Conservation (phyloP, 1,140 invertebrate genomes). For the Neodiprion lecontei region DNA sequence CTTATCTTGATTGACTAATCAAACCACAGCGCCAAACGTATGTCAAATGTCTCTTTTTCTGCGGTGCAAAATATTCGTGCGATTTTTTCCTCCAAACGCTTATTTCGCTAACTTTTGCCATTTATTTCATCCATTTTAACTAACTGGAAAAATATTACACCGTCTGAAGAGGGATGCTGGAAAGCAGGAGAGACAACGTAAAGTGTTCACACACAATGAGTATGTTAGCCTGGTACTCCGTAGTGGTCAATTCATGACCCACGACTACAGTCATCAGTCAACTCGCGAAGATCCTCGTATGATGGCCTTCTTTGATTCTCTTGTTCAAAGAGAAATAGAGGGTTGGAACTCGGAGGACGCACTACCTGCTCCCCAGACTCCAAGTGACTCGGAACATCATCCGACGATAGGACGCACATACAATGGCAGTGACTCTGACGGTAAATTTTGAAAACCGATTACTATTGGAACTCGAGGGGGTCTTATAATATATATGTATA, state of each 20-base stretch:
- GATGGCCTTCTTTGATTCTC: constrained; percentile 96
- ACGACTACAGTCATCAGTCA: constrained; percentile 83
- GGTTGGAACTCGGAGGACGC: constrained; percentile 65
- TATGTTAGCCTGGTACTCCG: constrained; percentile 84
- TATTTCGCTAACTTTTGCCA: too few species aligned
- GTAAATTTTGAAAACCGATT: constrained; percentile 30
- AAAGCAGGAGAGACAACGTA: constrained; percentile 71
- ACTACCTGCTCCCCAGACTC: constrained; percentile 39
- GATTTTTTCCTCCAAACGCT: too few species aligned
- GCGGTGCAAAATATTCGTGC: too few species aligned
- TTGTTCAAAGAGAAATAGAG: constrained; percentile 90
- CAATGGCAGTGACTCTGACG: constrained; percentile 50
- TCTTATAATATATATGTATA: too few species aligned
- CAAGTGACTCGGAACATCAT: constrained; percentile 48
- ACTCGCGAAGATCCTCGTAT: constrained; percentile 90
- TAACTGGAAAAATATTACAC: constrained; percentile 5
- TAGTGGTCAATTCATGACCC: constrained; percentile 77
- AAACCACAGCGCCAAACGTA: too few species aligned
- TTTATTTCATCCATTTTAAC: neutral
- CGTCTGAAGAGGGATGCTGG: constrained; percentile 47
- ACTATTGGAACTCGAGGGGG: too few species aligned
- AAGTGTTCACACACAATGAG: constrained; percentile 85
- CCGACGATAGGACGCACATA: constrained; percentile 34
- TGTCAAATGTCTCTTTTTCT: too few species aligned
- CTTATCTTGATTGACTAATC: too few species aligned